These are phyloP conservation scores for Hydropsyche tenuis DNA, from an alignment of 1,140 invertebrate species.

Conservation along the genomic window DNA sequence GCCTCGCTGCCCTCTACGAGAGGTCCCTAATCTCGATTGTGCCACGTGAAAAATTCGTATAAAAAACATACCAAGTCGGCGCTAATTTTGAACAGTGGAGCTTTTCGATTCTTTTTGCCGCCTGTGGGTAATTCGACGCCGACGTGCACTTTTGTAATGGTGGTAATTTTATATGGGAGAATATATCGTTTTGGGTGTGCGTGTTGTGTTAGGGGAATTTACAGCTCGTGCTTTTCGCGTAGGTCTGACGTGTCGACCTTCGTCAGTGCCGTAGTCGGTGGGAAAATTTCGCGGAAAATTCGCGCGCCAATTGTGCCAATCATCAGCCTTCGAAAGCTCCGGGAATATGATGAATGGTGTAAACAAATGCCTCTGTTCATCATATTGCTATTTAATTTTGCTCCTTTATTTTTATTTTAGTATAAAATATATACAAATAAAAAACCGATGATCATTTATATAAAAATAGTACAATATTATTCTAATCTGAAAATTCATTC, in stretches of 20 bases:
- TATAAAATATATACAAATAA: too few relatives aligned
- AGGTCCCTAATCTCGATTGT: slow-evolving; percentile 18
- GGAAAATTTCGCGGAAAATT: slow-evolving; percentile 6
- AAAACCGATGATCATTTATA: too few relatives aligned
- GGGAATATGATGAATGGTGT: too few relatives aligned
- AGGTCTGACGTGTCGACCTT: slow-evolving; percentile 6
- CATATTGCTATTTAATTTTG: too few relatives aligned
- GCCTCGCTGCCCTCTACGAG: background rate
- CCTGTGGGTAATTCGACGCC: slow-evolving; percentile 3
- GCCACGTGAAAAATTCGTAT: slow-evolving; percentile 7
- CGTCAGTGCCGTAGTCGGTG: background rate
- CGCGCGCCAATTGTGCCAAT: background rate
- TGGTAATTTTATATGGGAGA: slow-evolving; percentile 20
- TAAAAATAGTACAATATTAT: too few relatives aligned
- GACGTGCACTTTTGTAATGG: slow-evolving; percentile 29
- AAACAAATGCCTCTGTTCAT: too few relatives aligned
- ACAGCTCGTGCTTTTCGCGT: background rate
- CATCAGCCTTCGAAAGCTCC: too few relatives aligned
- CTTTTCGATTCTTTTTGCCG: background rate
- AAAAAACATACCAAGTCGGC: background rate
- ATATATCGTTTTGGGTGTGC: background rate
- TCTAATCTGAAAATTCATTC: too few relatives aligned
- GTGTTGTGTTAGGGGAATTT: background rate
- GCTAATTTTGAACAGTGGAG: background rate
- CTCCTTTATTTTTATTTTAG: too few relatives aligned